Evolutionary conservation across 2,797 vertebrate genomes (phyloP).

Genomic region (Sebastes minor): DNA sequence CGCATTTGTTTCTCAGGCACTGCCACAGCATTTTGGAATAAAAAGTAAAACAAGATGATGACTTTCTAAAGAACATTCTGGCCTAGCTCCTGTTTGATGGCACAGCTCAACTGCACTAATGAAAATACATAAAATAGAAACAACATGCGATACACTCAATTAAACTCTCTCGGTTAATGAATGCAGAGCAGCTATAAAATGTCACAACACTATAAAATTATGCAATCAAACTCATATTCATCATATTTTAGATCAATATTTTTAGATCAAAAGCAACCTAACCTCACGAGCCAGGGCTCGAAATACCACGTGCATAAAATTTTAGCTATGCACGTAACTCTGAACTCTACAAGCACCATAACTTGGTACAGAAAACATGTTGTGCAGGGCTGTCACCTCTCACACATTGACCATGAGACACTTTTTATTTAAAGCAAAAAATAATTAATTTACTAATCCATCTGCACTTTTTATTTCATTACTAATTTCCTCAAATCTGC

Average conservation of each 20-base stretch:
- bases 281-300: not conserved
- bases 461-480: not conserved
- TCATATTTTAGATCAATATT: no score
- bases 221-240: not conserved
- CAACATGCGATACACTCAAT: not conserved
- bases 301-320: not conserved
- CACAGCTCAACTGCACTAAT: not conserved
- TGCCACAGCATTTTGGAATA: not conserved
- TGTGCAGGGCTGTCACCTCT: not conserved
- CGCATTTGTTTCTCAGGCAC: not conserved
- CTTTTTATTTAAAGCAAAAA: not conserved
- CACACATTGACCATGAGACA: not conserved
- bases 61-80: not conserved
- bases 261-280: not conserved
- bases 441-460: not conserved
- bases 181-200: not conserved
- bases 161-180: not conserved
- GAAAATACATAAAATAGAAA: not conserved
- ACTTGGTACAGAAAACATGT: not conserved
- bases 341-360: not conserved
- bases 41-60: conserved; percentile 6
- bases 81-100: not conserved
- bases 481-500: not conserved
- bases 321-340: not conserved
- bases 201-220: not conserved